Evolutionary conservation across 2,888 invertebrate species (phyloP).

Genomic region (Arenicola marina): DNA sequence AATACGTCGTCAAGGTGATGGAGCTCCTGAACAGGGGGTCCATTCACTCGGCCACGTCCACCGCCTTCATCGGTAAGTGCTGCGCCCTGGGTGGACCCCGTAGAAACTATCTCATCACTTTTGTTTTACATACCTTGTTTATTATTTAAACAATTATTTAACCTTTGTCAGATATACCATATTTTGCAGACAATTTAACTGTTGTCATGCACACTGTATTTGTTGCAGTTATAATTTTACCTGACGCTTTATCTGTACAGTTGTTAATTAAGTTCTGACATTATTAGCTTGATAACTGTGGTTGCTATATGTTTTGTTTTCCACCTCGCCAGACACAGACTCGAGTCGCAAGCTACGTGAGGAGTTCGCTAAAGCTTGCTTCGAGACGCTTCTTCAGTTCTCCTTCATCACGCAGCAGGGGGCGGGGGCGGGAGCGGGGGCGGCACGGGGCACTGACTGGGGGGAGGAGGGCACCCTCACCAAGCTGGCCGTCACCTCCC

Average conservation of each 20-base stretch:
- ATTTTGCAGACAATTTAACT: too few species aligned
- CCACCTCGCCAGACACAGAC: constrained; percentile 73
- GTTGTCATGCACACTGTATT: too few species aligned
- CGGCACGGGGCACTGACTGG: constrained; percentile 63
- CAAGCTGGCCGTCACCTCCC: constrained; percentile 80
- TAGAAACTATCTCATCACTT: too few species aligned
- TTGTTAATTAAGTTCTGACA: too few species aligned
- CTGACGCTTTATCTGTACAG: too few species aligned
- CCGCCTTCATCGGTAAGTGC: constrained; percentile 53
- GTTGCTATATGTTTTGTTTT: too few species aligned
- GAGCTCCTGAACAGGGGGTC: constrained; percentile 83
- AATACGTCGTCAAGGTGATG: constrained; percentile 82
- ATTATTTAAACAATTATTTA: too few species aligned
- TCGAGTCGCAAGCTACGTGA: constrained; percentile 80
- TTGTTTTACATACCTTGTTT: too few species aligned
- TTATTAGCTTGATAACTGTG: too few species aligned
- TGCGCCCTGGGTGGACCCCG: too few species aligned
- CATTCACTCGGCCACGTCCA: constrained; percentile 65
- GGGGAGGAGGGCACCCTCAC: constrained; percentile 65
- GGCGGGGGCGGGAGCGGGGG: constrained; percentile 62
- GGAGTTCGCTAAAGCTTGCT: constrained; percentile 95
- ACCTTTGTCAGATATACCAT: too few species aligned
- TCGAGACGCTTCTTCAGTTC: constrained; percentile 92
- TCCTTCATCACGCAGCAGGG: constrained; percentile 68
- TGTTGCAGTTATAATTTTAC: too few species aligned